phyloP scores from a whole-genome alignment of 2,888 invertebrate genomes.

The Idaea biselata region DNA sequence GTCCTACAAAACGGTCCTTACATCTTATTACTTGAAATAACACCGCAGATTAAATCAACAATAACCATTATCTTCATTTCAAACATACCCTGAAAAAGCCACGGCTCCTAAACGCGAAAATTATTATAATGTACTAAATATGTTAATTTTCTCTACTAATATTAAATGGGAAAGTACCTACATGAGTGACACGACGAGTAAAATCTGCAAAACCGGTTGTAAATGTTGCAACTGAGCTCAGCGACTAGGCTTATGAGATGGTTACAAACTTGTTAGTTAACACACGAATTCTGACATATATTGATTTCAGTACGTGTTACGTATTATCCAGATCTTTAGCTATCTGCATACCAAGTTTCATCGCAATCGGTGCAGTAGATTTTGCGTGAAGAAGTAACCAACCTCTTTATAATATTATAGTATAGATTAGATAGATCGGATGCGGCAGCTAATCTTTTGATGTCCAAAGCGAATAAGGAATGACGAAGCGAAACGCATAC shows the following conservation, averaged over 20 bases:
- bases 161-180: neutral
- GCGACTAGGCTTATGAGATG: neutral
- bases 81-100: conserved; percentile 21
- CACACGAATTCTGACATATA: too few species aligned
- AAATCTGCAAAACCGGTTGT: neutral
- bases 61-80: conserved; percentile 15
- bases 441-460: too few species aligned
- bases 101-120: conserved; percentile 41
- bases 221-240: neutral
- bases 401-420: too few species aligned
- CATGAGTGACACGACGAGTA: neutral
- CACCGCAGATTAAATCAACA: conserved; percentile 23
- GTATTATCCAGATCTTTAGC: neutral
- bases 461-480: too few species aligned
- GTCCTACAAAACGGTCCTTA: neutral
- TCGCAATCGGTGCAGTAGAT: neutral
- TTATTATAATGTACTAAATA: conserved; percentile 45
- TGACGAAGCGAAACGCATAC: too few species aligned
- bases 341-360: neutral
- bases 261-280: neutral
- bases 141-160: conserved; percentile 18
- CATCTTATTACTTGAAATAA: conserved; percentile 12
- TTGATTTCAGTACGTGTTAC: neutral
- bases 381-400: neutral
- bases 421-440: too few species aligned